These are phyloP conservation scores for Odocoileus hemionus DNA, from an alignment of 2,113 vertebrate genomes.

Conservation along the genomic window DNA sequence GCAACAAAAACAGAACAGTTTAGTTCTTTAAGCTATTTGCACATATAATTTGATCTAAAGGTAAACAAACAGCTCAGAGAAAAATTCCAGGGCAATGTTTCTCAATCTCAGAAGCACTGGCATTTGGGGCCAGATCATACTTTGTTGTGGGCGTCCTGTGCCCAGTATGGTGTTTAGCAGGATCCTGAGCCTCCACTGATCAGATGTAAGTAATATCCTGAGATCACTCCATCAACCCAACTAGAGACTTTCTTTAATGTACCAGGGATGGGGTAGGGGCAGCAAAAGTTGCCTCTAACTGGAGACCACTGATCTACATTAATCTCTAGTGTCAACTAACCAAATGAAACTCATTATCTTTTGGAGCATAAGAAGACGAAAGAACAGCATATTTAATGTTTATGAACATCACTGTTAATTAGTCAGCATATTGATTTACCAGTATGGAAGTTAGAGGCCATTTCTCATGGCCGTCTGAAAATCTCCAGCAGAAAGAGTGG, in stretches of 20 bases:
- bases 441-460: neutral
- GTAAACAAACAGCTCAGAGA: neutral
- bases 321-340: neutral
- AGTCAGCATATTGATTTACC: neutral
- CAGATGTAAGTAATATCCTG: neutral
- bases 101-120: neutral
- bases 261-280: neutral
- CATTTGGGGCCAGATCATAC: neutral
- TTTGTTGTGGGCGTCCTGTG: fast-evolving
- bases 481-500: constrained; percentile 52
- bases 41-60: neutral
- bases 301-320: neutral
- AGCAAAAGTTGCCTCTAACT: neutral
- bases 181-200: neutral
- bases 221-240: neutral
- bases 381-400: neutral
- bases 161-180: neutral
- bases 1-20: neutral
- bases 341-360: neutral
- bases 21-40: neutral
- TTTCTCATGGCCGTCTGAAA: constrained; percentile 84
- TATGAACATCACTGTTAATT: neutral
- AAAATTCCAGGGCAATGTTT: neutral
- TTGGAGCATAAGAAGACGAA: neutral
- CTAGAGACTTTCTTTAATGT: neutral